Evolutionary conservation across 2,797 vertebrate genomes (phyloP).

Genomic region (Melanotaenia boesemani): DNA sequence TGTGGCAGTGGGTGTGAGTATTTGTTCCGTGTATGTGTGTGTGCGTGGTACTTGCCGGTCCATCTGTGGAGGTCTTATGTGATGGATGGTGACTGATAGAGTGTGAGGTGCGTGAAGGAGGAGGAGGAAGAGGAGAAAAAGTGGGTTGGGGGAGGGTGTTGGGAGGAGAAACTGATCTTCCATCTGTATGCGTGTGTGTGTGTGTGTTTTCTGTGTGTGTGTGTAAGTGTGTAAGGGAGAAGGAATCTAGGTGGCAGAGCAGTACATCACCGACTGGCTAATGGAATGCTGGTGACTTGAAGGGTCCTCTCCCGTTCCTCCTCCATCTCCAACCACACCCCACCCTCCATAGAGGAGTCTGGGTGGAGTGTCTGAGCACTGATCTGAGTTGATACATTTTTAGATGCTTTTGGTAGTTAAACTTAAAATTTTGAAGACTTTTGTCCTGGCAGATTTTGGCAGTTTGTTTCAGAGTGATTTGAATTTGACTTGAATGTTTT

Average conservation of each 20-base stretch:
- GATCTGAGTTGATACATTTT: not conserved
- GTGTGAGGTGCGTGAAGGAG: slow-evolving; percentile 69
- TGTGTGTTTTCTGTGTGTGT: slow-evolving; percentile 37
- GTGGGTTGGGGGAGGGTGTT: slow-evolving; percentile 61
- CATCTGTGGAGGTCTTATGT: slow-evolving; percentile 74
- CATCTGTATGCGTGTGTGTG: slow-evolving; percentile 34
- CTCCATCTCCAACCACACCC: slow-evolving; percentile 43
- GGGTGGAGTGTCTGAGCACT: slow-evolving; percentile 10
- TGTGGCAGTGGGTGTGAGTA: not conserved
- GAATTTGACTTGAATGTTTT: not conserved
- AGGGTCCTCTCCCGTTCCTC: slow-evolving; percentile 65
- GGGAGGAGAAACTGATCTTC: slow-evolving; percentile 41
- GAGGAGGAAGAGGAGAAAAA: slow-evolving; percentile 45
- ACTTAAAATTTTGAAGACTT: not conserved
- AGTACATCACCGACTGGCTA: slow-evolving; percentile 78
- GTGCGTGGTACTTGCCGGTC: slow-evolving; percentile 28
- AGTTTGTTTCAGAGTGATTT: not conserved
- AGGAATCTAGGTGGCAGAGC: slow-evolving; percentile 33
- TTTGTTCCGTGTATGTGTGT: slow-evolving; percentile 2
- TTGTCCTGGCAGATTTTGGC: not conserved
- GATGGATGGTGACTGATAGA: slow-evolving; percentile 73
- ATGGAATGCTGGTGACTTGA: slow-evolving; percentile 78
- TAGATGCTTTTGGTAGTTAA: not conserved
- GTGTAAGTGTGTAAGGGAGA: slow-evolving; percentile 27
- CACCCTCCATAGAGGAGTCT: slow-evolving; percentile 21